Evolutionary conservation across 2,888 invertebrate species (phyloP).

Genomic region (Acanthosepion lycidas): DNA sequence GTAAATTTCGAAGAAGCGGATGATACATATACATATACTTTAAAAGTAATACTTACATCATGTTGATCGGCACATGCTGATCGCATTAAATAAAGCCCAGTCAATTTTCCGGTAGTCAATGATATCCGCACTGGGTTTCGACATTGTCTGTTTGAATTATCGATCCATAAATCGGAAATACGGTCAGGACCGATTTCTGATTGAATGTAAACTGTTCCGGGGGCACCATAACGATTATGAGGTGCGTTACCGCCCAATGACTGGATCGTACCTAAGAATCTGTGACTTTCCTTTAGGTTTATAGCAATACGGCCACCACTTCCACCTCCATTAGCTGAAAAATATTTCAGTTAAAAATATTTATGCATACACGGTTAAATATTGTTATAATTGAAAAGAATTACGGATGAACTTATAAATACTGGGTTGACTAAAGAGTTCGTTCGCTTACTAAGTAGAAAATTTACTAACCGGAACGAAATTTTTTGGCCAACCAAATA

Average conservation of each 20-base stretch:
- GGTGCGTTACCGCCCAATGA: constrained; percentile 58
- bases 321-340: constrained; percentile 61
- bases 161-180: constrained; percentile 55
- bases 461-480: too few species aligned
- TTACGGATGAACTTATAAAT: too few species aligned
- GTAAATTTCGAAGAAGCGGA: too few species aligned
- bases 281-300: constrained; percentile 54
- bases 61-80: constrained; percentile 57
- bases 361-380: neutral
- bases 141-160: constrained; percentile 57
- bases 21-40: too few species aligned
- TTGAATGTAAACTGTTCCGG: constrained; percentile 60
- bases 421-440: too few species aligned
- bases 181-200: constrained; percentile 54
- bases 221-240: constrained; percentile 51
- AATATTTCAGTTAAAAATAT: neutral
- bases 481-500: too few species aligned
- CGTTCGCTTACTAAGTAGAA: too few species aligned
- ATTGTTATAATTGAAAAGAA: too few species aligned
- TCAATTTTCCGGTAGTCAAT: constrained; percentile 50
- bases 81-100: constrained; percentile 53
- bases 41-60: constrained; percentile 50
- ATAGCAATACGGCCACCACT: constrained; percentile 62
- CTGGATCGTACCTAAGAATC: constrained; percentile 57
- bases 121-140: constrained; percentile 53